Evolutionary conservation across 2,888 invertebrate genomes (phyloP).

Genomic region (Syrphus vitripennis): DNA sequence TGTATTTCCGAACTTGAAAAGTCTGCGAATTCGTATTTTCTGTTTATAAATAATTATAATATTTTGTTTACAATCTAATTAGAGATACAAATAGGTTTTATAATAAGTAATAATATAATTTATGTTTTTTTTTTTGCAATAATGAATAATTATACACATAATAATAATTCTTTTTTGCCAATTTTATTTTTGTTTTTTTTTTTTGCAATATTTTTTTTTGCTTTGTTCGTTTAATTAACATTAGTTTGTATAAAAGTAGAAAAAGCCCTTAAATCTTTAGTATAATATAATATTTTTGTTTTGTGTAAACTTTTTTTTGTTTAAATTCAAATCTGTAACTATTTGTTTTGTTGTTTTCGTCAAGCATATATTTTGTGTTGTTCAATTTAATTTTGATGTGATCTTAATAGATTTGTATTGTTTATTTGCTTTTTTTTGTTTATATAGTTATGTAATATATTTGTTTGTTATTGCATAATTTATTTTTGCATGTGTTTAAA

Average conservation of each 20-base stretch:
- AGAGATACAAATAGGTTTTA: slow-evolving; percentile 67
- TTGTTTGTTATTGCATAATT: slow-evolving; percentile 44
- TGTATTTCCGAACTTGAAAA: slow-evolving; percentile 73
- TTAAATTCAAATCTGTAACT: slow-evolving; percentile 51
- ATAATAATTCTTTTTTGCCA: slow-evolving; percentile 46
- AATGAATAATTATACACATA: slow-evolving; percentile 62
- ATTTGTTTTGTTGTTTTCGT: slow-evolving; percentile 25
- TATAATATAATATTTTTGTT: slow-evolving; percentile 44
- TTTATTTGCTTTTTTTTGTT: slow-evolving; percentile 14
- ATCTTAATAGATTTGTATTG: slow-evolving; percentile 12
- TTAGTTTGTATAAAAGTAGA: slow-evolving; percentile 73
- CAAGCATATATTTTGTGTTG: slow-evolving; percentile 38
- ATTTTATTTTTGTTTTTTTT: slow-evolving; percentile 71
- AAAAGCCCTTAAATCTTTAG: slow-evolving; percentile 69
- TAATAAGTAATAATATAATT: slow-evolving; percentile 72
- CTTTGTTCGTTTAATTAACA: slow-evolving; percentile 43
- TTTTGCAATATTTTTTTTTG: slow-evolving; percentile 60
- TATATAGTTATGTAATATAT: background rate
- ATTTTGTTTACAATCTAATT: slow-evolving; percentile 72
- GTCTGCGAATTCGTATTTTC: slow-evolving; percentile 74
- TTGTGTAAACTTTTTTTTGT: slow-evolving; percentile 44
- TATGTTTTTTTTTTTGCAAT: slow-evolving; percentile 39
- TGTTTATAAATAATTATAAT: slow-evolving; percentile 75
- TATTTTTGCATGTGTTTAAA: slow-evolving; percentile 21
- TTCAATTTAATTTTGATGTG: slow-evolving; percentile 44